Base-by-base conservation (phyloP, 2,797 vertebrate species). In the Oreonectes daqikongensis region DNA sequence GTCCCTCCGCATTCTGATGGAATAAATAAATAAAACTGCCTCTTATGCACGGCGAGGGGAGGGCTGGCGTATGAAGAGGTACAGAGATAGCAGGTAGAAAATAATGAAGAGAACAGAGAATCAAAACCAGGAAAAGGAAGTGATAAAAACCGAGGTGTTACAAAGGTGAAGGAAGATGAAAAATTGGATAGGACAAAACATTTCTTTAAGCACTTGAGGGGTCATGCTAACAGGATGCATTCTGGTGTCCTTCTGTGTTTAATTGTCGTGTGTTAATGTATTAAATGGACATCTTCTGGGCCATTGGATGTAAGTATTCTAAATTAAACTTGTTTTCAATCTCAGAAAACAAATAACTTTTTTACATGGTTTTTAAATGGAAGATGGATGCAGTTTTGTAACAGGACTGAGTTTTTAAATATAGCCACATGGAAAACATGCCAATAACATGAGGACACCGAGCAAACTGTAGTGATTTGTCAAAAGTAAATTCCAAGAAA, bases 21-120 rank as follows among this genome's bases (percentile, higher is more conserved):
- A 92, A 92, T 89, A 89, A 91, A 92, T 89, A 89, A 91, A 92
- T 87, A 91, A 89, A 88, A 87, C 81, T 84, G 22, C n/a, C 70
- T 77, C 65, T 71, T 24, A 73, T 69, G 32, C 57, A 66, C 76
- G 81, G 77, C 84, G 65, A 61, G 26, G 15, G 15, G 7, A 42
- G 40, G 79, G 10, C 24, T 17, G 53, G 50, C 26, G 18, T 60
- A 24, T 48, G 9, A 52, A 69, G 40, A 52, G 69, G 50, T 22
- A 79, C 24, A 71, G 81, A 69, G 72, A 72, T 66, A 52, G 67
- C 38, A 40, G 18, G 83, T 75, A 78, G 55, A 74, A 65, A 69
- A 66, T 69, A 32, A 55, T 67, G 24, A 26, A 40, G 22, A 50
- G 30, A 73, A 83, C 79, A 75, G 81, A 46, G 32, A 15, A 75